phyloP scores from a whole-genome alignment of 2,113 vertebrate species.

The Bujurquina vittata region DNA sequence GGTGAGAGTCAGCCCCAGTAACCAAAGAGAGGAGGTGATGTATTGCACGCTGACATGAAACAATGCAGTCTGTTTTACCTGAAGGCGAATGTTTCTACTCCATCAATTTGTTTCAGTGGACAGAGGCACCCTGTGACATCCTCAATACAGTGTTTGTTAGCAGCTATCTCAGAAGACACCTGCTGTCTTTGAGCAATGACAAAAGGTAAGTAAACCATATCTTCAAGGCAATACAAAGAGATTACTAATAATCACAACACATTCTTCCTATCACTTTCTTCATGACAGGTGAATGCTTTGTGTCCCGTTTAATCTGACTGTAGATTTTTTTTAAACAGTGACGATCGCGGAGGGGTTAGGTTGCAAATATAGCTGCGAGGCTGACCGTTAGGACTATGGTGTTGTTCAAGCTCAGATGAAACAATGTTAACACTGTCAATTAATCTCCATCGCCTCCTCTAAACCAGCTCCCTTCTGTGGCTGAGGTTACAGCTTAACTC shows the following conservation, averaged over 20 bases:
- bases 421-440: slow-evolving; percentile 6
- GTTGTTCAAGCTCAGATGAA: slow-evolving; percentile 15
- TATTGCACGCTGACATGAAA: slow-evolving; percentile 71
- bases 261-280: neutral
- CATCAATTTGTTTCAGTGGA: slow-evolving; percentile 68
- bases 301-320: neutral
- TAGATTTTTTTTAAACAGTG: neutral
- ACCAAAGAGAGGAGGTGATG: slow-evolving; percentile 71
- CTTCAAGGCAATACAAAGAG: neutral
- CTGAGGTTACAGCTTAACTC: slow-evolving; percentile 31
- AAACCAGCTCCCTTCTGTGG: neutral
- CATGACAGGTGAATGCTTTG: neutral
- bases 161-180: slow-evolving; percentile 50
- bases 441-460: neutral
- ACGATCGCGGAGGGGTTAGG: neutral
- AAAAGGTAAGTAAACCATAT: neutral
- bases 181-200: slow-evolving; percentile 36
- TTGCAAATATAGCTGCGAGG: slow-evolving; percentile 10
- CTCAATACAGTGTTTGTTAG: slow-evolving; percentile 57
- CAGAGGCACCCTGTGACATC: slow-evolving; percentile 60
- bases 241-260: slow-evolving; percentile 1
- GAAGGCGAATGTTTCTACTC: slow-evolving; percentile 65
- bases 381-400: neutral
- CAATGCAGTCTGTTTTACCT: slow-evolving; percentile 73
- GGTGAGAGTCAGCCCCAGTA: slow-evolving; percentile 66